Conservation (phyloP, 2,888 invertebrate species). For the Morpho deidamia region DNA sequence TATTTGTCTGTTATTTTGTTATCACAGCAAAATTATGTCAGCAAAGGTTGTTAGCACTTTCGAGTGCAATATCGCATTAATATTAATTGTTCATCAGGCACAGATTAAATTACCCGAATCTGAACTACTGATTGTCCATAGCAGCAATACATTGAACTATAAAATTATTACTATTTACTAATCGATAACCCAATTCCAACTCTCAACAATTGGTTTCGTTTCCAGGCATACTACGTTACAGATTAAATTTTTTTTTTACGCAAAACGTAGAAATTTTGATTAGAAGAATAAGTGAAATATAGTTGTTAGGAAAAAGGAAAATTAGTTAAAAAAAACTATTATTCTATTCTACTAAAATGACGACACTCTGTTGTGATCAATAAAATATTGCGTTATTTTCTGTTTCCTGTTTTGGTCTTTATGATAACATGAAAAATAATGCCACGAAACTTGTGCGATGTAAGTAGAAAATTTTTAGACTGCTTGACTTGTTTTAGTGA, state of each 20-base stretch:
- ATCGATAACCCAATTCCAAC: constrained; percentile 5
- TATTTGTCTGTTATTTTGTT: constrained; percentile 1
- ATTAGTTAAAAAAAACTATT: background rate
- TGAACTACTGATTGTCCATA: background rate
- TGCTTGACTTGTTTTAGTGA: no score
- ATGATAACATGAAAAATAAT: no score
- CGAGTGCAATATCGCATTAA: constrained; percentile 9
- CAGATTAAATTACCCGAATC: constrained; percentile 2
- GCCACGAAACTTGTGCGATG: no score
- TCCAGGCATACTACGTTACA: background rate
- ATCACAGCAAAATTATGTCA: constrained; percentile 21
- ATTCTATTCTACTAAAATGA: background rate
- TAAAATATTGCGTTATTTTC: no score
- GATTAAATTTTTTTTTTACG: no score
- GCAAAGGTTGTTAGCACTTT: constrained; percentile 16
- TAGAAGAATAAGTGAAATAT: background rate
- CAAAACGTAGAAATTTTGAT: no score
- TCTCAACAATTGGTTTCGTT: constrained; percentile 7
- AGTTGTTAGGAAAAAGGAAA: constrained; percentile 1
- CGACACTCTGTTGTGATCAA: background rate
- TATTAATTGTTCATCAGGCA: background rate
- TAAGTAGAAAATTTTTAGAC: no score
- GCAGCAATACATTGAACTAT: background rate
- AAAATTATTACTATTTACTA: background rate
- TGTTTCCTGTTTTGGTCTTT: no score